Evolutionary conservation across 2,888 invertebrate genomes (phyloP), one percentile per base, ranked within the genome.

Genomic region (Sthenelais limicola): DNA sequence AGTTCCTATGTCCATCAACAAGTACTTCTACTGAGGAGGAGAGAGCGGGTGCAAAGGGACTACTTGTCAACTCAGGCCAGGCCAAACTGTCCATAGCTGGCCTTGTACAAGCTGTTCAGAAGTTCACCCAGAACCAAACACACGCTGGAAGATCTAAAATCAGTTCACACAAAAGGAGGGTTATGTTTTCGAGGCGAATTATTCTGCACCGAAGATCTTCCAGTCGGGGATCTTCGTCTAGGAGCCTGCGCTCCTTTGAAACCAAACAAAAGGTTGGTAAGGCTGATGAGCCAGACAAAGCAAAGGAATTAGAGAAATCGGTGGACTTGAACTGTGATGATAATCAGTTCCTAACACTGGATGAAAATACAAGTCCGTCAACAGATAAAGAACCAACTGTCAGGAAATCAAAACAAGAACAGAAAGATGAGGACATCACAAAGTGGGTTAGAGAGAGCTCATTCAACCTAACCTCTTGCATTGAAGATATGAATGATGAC

Each of bases 121-220:
- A 43, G 38, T 62, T 62, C 38, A 62, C 24, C 24, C 35, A 24
- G 38, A 56, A 32, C 15, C 43, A 9, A 43, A 18, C 12, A 12
- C 18, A 43, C 43, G 43, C 43, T 43, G 12, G 12, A 43, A 43
- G 43, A 43, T n/a, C n/a, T n/a, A n/a, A 18, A 38, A 62, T 62
- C 32, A 62, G 71, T 2, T 33, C 48, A 5, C 18, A 28, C 7
- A 21, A 30, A 2, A 62, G 54, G 28, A 30, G 54, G 3, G 71
- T 73, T 12, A 52, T 33, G 35, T 74, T 74, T 48, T 74, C 74
- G 5, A 49, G 69, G n/a, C 1, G 69, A 18, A 66, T 74, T 24
- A 43, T 72, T 7, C 38, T 73, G 43, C 49, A 74, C 52, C 30
- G 54, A 12, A 43, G 72, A n/a, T 74, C 74, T 9, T 74, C 74